A percentile compares a stretch with the other conserved stretches of the same genome.
phyloP scores from a whole-genome alignment of 37 sponge, comb jelly and placozoan genomes.

The Beroe forskalii region DNA sequence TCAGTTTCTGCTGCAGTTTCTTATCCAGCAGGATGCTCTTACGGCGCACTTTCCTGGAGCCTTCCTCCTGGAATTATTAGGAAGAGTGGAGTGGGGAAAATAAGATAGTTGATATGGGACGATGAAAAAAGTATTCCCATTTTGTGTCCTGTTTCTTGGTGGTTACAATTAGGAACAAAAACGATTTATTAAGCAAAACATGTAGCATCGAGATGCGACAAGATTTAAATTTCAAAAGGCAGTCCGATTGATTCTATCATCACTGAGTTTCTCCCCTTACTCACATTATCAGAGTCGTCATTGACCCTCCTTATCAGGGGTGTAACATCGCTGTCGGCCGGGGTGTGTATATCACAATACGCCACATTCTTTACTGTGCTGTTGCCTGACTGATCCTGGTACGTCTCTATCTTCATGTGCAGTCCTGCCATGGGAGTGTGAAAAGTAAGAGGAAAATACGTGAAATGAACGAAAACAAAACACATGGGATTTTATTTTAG shows the following conservation, averaged over 20 bases:
- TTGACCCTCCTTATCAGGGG: conserved; percentile 31
- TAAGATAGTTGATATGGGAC: not conserved
- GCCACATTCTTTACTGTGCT: conserved; percentile 81
- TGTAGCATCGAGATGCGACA: no score
- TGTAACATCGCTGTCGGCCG: conserved; percentile 70
- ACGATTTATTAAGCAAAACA: no score
- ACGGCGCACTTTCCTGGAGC: not conserved
- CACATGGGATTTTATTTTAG: no score
- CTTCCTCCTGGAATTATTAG: conserved; percentile 58
- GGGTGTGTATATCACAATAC: conserved; percentile 88
- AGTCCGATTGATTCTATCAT: no score
- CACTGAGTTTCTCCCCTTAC: no score
- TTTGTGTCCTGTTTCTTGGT: no score
- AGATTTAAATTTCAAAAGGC: no score
- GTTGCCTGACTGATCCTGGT: conserved; percentile 27
- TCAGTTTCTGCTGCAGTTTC: conserved; percentile 52
- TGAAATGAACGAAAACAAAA: no score
- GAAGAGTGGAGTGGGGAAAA: no score
- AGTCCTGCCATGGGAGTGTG: no score
- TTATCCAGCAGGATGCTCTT: conserved; percentile 59
- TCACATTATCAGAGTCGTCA: conserved; percentile 56
- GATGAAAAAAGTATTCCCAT: not conserved
- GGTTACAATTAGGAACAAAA: no score
- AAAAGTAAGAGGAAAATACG: no score
- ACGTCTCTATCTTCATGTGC: conserved; percentile 87